Percentiles rank a stretch among this genome's conserved stretches.
These are phyloP conservation scores for Lynx canadensis DNA, from an alignment of 2,113 vertebrate genomes.

Conservation along the genomic window DNA sequence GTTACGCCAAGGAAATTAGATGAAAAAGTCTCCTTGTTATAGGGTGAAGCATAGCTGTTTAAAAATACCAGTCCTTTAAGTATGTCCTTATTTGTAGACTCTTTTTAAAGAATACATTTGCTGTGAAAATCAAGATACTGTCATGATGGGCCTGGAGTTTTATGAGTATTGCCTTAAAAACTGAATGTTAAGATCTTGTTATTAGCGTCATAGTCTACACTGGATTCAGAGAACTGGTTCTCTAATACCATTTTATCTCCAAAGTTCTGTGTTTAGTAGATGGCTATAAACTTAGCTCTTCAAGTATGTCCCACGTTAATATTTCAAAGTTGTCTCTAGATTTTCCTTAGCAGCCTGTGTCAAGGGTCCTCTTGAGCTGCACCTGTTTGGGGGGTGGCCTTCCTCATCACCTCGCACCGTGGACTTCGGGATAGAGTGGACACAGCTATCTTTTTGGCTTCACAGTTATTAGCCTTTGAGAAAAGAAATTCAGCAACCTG, in stretches of 20 bases:
- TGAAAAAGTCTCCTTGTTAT: background rate
- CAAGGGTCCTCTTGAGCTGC: background rate
- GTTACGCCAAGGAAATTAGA: background rate
- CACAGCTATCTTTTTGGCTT: slow-evolving; percentile 33
- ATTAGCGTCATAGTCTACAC: background rate
- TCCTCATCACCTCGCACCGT: background rate
- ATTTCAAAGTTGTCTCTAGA: background rate
- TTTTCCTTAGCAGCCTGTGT: background rate
- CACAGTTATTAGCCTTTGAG: slow-evolving; percentile 46
- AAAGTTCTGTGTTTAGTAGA: background rate
- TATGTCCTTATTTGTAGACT: background rate
- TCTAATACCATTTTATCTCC: background rate
- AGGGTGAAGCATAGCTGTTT: background rate
- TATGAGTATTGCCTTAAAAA: background rate
- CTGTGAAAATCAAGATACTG: background rate
- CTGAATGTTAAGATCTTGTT: background rate
- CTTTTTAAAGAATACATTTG: background rate
- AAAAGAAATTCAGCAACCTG: slow-evolving; percentile 65
- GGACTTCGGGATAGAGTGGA: background rate
- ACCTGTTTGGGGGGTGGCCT: background rate
- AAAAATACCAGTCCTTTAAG: background rate
- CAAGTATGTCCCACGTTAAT: background rate
- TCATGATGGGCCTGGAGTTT: background rate
- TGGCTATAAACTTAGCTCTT: background rate
- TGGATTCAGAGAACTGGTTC: background rate